These are phyloP conservation scores for Mastomys coucha DNA, from an alignment of 2,113 vertebrate genomes.

Conservation along the genomic window DNA sequence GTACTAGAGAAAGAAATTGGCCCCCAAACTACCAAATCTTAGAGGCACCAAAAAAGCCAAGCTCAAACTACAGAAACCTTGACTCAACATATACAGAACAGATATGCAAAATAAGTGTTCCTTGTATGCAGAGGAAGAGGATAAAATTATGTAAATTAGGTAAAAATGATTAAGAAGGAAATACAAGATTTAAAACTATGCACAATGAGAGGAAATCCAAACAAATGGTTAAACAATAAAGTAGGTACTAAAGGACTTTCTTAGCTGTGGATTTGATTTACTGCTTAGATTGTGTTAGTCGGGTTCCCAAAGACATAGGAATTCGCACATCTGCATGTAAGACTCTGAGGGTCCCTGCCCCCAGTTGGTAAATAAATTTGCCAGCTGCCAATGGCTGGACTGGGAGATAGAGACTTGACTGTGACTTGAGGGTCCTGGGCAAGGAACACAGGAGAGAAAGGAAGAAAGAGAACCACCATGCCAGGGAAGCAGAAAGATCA, in stretches of 20 bases:
- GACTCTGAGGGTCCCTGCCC: no score
- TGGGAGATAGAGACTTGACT: no score
- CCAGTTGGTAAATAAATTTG: no score
- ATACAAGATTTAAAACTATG: background rate
- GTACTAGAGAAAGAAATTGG: background rate
- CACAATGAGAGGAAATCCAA: background rate
- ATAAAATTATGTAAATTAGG: background rate
- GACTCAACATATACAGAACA: background rate
- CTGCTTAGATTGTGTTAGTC: no score
- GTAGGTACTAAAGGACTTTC: background rate
- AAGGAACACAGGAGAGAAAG: no score
- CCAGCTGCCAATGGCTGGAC: no score
- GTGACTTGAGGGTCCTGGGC: no score
- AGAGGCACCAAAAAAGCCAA: background rate
- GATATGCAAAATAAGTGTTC: background rate
- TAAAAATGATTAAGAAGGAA: background rate
- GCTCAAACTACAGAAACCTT: background rate
- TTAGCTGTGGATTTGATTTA: background rate
- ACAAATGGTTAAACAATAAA: background rate
- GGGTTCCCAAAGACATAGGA: no score
- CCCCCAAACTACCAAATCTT: background rate
- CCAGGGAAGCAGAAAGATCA: no score
- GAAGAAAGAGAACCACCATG: no score
- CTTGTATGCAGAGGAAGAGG: background rate
- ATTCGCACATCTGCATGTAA: no score